Percentiles rank a stretch among this genome's conserved stretches.
Evolutionary conservation across 2,888 invertebrate species (phyloP).

Genomic region (Drosophila kanekoi): DNA sequence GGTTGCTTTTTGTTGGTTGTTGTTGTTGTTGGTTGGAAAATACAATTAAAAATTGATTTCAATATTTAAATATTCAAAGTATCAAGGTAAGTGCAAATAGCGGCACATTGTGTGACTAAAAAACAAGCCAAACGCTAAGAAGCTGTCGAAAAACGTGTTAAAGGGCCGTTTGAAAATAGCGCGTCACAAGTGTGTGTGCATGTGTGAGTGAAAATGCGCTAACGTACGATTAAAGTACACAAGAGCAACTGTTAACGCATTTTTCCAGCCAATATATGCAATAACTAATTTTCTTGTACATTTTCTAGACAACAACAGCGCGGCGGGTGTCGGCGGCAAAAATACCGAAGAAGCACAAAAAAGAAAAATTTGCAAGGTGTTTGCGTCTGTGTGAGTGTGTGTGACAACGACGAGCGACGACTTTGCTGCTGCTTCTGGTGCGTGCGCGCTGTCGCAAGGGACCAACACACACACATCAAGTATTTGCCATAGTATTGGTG

Average conservation of each 20-base stretch:
- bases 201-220: conserved; percentile 59
- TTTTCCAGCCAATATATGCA: conserved; percentile 27
- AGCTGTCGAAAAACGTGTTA: conserved; percentile 33
- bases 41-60: conserved; percentile 75
- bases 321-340: conserved; percentile 60
- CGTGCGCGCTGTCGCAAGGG: conserved; percentile 77
- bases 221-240: conserved; percentile 49
- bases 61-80: conserved; percentile 65
- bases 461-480: conserved; percentile 52
- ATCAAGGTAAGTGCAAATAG: conserved; percentile 59
- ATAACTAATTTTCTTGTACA: conserved; percentile 45
- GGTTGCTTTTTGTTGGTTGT: conserved; percentile 68
- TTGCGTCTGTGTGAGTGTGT: conserved; percentile 54
- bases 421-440: conserved; percentile 61
- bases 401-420: conserved; percentile 57
- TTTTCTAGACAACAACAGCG: conserved; percentile 45
- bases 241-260: conserved; percentile 47
- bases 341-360: conserved; percentile 65
- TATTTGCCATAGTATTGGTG: conserved; percentile 52
- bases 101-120: conserved; percentile 39
- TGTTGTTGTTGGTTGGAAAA: conserved; percentile 69
- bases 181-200: conserved; percentile 61
- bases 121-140: conserved; percentile 2
- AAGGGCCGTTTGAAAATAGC: conserved; percentile 64
- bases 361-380: conserved; percentile 77